Conservation (phyloP, 2,888 invertebrate species). For the Cartodere bifasciata region DNA sequence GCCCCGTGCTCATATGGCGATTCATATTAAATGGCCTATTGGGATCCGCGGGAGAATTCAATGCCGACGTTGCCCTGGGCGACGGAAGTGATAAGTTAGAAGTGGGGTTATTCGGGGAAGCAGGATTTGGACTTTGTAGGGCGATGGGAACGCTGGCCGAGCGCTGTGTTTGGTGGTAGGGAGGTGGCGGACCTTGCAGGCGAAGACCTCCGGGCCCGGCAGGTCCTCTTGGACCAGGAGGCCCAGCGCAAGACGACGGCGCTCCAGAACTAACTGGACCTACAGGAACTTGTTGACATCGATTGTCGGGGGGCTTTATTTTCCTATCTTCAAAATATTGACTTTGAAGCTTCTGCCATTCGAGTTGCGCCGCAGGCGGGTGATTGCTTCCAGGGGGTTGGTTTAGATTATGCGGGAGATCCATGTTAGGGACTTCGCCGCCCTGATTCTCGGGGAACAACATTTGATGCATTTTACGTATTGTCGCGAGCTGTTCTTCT, state of each 20-base stretch:
- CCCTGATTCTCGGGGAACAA: constrained; percentile 68
- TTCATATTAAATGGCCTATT: constrained; percentile 39
- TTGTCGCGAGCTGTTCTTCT: constrained; percentile 82
- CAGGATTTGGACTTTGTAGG: constrained; percentile 59
- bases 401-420: constrained; percentile 9
- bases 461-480: constrained; percentile 86
- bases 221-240: constrained; percentile 25
- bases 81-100: constrained; percentile 62
- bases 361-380: constrained; percentile 53
- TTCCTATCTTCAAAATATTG: constrained; percentile 70
- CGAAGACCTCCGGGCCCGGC: constrained; percentile 32
- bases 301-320: constrained; percentile 25
- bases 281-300: constrained; percentile 20
- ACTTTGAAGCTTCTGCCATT: constrained; percentile 85
- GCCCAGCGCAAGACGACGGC: constrained; percentile 16
- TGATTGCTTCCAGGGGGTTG: constrained; percentile 11
- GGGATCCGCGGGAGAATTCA: constrained; percentile 57
- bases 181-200: constrained; percentile 65
- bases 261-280: constrained; percentile 21
- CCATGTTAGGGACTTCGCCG: constrained; percentile 19
- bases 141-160: constrained; percentile 64
- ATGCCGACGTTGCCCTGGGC: constrained; percentile 53
- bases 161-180: constrained; percentile 60
- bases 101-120: constrained; percentile 58
- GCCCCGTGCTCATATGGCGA: constrained; percentile 43